Evolutionary conservation across 2,797 vertebrate species (phyloP).

Genomic region (Xenopus petersii): DNA sequence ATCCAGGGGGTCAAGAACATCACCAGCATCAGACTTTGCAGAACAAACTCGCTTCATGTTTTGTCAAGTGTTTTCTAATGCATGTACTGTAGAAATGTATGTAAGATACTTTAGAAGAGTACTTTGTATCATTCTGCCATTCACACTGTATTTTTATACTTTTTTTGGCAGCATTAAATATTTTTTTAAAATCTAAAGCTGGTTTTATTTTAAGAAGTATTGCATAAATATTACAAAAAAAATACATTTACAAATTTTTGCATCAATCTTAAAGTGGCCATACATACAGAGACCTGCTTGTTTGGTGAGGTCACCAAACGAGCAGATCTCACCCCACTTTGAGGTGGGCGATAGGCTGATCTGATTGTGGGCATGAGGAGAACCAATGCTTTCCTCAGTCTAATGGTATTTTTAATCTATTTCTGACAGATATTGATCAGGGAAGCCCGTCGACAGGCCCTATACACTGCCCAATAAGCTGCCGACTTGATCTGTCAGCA

Average conservation of each 20-base stretch:
- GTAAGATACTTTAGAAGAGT: slow-evolving; percentile 66
- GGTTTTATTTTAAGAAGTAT: slow-evolving; percentile 48
- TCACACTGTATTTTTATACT: slow-evolving; percentile 78
- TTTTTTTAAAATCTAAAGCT: slow-evolving; percentile 70
- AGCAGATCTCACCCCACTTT: too few relatives aligned
- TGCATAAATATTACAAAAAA: neutral
- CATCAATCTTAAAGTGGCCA: neutral
- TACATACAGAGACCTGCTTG: too few relatives aligned
- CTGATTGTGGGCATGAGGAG: too few relatives aligned
- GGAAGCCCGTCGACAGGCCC: too few relatives aligned
- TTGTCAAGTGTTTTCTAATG: slow-evolving; percentile 67
- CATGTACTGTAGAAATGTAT: slow-evolving; percentile 71
- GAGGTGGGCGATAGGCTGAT: too few relatives aligned
- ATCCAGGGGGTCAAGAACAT: slow-evolving; percentile 70
- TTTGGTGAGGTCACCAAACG: too few relatives aligned
- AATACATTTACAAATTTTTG: neutral
- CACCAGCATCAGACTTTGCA: slow-evolving; percentile 71
- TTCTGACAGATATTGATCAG: too few relatives aligned
- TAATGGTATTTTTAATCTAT: too few relatives aligned
- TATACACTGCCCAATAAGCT: too few relatives aligned
- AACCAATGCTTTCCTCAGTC: too few relatives aligned
- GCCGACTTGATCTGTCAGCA: too few relatives aligned
- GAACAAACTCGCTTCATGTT: slow-evolving; percentile 61
- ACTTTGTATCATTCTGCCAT: slow-evolving; percentile 77
- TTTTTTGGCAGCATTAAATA: slow-evolving; percentile 79